A percentile compares a stretch with the other conserved stretches of the same genome.
Conservation (phyloP, 2,888 invertebrate species). For the Aplocera efformata region DNA sequence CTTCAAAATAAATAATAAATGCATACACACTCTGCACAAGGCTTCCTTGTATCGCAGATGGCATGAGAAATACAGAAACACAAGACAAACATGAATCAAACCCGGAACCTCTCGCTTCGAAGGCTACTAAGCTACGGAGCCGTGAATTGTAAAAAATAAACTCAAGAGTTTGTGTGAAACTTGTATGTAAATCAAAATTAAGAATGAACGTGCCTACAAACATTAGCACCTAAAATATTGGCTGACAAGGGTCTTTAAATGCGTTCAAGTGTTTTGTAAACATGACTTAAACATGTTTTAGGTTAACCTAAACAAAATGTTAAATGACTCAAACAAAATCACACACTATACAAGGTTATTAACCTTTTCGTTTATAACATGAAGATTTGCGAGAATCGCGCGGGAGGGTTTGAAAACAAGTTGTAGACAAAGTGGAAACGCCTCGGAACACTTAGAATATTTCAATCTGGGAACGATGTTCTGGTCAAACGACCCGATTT, state of each 20-base stretch:
- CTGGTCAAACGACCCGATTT: constrained; percentile 64
- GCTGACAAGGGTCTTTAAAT: constrained; percentile 49
- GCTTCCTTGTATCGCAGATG: too few species aligned
- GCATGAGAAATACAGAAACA: too few species aligned
- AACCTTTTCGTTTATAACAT: constrained; percentile 17
- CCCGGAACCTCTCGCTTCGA: too few species aligned
- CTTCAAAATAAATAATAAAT: too few species aligned
- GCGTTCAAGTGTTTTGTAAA: constrained; percentile 53
- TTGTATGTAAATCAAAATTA: too few species aligned
- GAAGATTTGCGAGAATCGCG: constrained; percentile 19
- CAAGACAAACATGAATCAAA: too few species aligned
- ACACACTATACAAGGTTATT: background rate
- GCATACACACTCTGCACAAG: too few species aligned
- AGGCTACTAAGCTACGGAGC: too few species aligned
- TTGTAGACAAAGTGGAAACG: constrained; percentile 49
- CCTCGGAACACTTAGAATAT: constrained; percentile 42
- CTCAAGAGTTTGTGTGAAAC: too few species aligned
- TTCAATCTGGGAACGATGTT: constrained; percentile 55
- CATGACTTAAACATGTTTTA: constrained; percentile 34
- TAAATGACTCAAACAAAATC: background rate
- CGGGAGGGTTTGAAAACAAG: constrained; percentile 31
- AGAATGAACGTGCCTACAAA: too few species aligned
- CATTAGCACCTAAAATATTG: too few species aligned
- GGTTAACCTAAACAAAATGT: background rate
- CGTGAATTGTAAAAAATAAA: too few species aligned